phyloP scores from a whole-genome alignment of 2,888 invertebrate genomes.

The Ligdia adustata region DNA sequence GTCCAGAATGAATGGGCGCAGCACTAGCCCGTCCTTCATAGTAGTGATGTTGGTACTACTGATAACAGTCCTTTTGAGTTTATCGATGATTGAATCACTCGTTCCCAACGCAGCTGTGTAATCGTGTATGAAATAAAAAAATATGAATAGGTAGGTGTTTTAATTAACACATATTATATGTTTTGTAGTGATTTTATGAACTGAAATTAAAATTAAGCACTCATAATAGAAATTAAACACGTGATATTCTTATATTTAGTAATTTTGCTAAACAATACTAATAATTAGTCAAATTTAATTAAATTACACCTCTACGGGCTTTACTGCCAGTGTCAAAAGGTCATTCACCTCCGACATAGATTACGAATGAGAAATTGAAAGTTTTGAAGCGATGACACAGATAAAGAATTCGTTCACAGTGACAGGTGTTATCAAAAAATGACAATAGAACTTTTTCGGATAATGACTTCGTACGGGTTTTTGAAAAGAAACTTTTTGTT shows the following conservation, averaged over 20 bases:
- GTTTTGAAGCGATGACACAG: conserved; percentile 37
- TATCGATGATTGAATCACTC: conserved; percentile 9
- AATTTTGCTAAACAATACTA: no score
- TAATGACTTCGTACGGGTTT: conserved; percentile 18
- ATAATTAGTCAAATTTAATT: no score
- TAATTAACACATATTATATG: no score
- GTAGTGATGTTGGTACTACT: conserved; percentile 50
- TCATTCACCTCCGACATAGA: conserved; percentile 38
- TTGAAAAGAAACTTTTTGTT: conserved; percentile 18
- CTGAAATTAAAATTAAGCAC: no score
- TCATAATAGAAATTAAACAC: no score
- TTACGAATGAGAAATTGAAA: conserved; percentile 42
- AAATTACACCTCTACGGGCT: no score
- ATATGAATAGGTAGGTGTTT: no score
- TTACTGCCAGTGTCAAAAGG: conserved; percentile 40
- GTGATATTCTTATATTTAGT: no score
- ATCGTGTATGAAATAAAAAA: no score
- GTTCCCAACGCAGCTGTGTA: no score
- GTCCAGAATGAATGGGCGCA: conserved; percentile 43
- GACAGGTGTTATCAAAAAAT: conserved; percentile 30
- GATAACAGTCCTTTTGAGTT: conserved; percentile 4
- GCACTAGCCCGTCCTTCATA: conserved; percentile 40
- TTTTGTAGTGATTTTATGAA: no score
- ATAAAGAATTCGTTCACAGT: conserved; percentile 17
- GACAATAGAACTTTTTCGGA: conserved; percentile 26